phyloP scores from a whole-genome alignment of 2,797 vertebrate species.

The Natrix natrix region DNA sequence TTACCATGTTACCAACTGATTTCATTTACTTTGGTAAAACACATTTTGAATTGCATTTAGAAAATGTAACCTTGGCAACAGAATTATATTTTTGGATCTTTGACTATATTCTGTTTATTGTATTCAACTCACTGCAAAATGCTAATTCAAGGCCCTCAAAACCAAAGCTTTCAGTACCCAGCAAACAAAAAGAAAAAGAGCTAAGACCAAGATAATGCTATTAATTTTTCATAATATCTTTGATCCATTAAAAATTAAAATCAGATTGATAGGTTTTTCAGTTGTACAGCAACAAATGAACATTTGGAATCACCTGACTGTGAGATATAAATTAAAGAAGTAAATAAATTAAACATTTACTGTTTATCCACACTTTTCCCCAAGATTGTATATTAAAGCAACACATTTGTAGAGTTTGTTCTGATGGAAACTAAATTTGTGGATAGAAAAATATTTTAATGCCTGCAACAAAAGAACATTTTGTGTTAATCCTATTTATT shows the following conservation, averaged over 20 bases:
- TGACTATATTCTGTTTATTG: conserved; percentile 75
- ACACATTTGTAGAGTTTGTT: neutral
- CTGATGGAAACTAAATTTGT: neutral
- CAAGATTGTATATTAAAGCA: neutral
- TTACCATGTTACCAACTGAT: conserved; percentile 69
- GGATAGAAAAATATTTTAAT: neutral
- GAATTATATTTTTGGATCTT: conserved; percentile 74
- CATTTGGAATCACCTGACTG: neutral
- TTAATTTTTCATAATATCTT: neutral
- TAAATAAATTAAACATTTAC: neutral
- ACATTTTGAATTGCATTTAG: conserved; percentile 74
- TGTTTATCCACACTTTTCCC: neutral
- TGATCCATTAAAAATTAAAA: conserved; percentile 4
- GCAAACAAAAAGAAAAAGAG: neutral
- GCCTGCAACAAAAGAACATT: neutral
- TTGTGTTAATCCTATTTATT: neutral
- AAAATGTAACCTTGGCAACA: conserved; percentile 77
- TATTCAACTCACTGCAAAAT: conserved; percentile 67
- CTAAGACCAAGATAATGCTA: neutral
- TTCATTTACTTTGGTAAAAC: conserved; percentile 68
- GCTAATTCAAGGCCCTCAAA: conserved; percentile 43
- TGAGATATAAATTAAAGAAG: neutral
- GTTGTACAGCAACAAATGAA: neutral
- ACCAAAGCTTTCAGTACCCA: conserved; percentile 21
- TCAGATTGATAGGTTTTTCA: neutral